Evolutionary conservation across 2,797 vertebrate species (phyloP), one percentile per base, ranked within the genome.

Genomic region (Sandelia bainsii): DNA sequence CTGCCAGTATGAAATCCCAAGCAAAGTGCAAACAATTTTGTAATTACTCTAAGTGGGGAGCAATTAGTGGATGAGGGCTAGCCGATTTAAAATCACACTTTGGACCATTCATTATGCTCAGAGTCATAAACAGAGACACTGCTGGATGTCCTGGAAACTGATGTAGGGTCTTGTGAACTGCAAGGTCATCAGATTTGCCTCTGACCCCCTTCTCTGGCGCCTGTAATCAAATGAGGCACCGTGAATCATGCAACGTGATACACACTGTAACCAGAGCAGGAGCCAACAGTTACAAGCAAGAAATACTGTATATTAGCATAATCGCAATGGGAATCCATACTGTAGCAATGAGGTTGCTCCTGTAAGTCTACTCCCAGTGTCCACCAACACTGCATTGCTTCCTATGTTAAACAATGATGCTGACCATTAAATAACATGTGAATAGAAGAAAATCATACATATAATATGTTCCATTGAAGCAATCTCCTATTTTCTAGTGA

Each of bases 151-250:
- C 83, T 88, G 32, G 69, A 87, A 85, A 83, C 65, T 40, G 19
- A 72, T 11, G 25, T 8, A 46, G 46, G 81, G 81, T 51, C 85
- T 72, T 44, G 51, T 63, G 62, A 83, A 82, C 77, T 87, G 84
- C 82, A 59, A 2, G 63, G 75, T 91, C 89, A 88, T 89, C 89
- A 91, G 74, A 87, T 89, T 79, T 86, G 83, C 81, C 80, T 85
- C 82, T 80, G 81, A 88, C 83, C 80, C 79, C 66, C 59, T 85
- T 80, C 79, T 75, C 79, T 85, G 89, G 86, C 68, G 78, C 88
- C 88, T 75, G 77, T 88, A 87, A 86, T 90, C 88, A 87, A 87
- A 90, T 88, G 86, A 88, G 77, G 82, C 75, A 42, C 65, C 60
- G 85, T 72, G 83, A 83, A 88, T 80, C 77, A 50, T 81, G 84